phyloP scores from a whole-genome alignment of 1,140 invertebrate species.

The Adelges cooleyi region DNA sequence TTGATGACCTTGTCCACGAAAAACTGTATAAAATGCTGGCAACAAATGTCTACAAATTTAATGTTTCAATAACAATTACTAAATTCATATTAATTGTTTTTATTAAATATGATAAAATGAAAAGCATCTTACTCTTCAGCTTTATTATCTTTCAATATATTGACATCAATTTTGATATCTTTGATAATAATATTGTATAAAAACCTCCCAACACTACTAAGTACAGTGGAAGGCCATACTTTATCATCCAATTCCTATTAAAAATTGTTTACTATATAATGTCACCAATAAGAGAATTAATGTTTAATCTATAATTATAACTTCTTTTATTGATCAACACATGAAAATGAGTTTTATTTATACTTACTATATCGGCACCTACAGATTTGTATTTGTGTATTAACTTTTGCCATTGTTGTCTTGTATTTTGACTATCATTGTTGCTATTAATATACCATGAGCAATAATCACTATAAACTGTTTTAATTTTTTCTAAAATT shows the following conservation, averaged over 20 bases:
- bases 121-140: conserved; percentile 14
- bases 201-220: conserved; percentile 58
- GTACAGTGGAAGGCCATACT: conserved; percentile 52
- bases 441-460: conserved; percentile 49
- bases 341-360: too few relatives aligned
- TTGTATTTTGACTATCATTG: conserved; percentile 44
- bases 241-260: conserved; percentile 43
- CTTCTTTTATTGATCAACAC: too few relatives aligned
- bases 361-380: conserved; percentile 46
- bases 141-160: conserved; percentile 43
- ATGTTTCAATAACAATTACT: not conserved
- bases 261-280: not conserved
- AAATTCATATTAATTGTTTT: not conserved
- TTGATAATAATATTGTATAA: conserved; percentile 76
- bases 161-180: conserved; percentile 69
- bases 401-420: conserved; percentile 61
- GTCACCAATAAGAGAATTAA: not conserved
- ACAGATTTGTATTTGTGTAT: conserved; percentile 43
- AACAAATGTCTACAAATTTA: conserved; percentile 41
- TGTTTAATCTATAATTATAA: too few relatives aligned
- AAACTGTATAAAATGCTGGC: conserved; percentile 73
- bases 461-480: conserved; percentile 57
- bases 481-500: conserved; percentile 51
- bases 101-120: too few relatives aligned
- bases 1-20: conserved; percentile 50